Conservation (phyloP, 2,797 vertebrate genomes). For the Ctenopoma kingsleyae region DNA sequence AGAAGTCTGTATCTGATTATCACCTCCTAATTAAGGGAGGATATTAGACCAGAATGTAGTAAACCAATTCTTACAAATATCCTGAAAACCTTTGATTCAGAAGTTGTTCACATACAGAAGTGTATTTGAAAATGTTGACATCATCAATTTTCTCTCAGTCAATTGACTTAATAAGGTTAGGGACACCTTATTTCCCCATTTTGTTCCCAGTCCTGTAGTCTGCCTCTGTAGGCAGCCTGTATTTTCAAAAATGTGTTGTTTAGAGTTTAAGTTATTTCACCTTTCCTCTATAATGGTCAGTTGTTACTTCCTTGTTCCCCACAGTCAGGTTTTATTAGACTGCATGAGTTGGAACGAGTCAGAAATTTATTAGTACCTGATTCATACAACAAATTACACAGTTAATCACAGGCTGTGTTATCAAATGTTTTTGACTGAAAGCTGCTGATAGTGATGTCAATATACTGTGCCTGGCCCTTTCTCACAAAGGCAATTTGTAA, state of each 20-base stretch:
- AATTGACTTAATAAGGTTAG: background rate
- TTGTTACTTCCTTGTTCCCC: background rate
- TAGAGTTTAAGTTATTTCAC: background rate
- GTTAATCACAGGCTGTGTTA: background rate
- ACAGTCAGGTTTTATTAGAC: background rate
- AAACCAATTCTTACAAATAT: constrained; percentile 31
- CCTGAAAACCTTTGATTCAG: constrained; percentile 18
- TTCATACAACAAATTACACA: background rate
- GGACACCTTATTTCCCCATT: background rate
- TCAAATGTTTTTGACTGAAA: background rate
- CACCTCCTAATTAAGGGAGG: constrained; percentile 53
- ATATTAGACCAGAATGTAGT: constrained; percentile 14
- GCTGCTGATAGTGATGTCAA: background rate
- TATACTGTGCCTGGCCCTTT: background rate
- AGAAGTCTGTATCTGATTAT: constrained; percentile 34
- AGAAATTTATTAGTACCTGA: background rate
- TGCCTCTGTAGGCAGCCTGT: background rate
- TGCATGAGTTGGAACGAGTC: background rate
- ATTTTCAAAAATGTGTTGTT: background rate
- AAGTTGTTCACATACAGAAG: constrained; percentile 3
- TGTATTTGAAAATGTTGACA: constrained; percentile 9
- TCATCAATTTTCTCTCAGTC: too few relatives aligned
- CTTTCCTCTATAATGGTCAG: background rate
- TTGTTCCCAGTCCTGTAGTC: too few relatives aligned
- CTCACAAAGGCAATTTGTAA: background rate